phyloP scores from a whole-genome alignment of 2,888 invertebrate genomes.

The Brachypalpus laphriformis region DNA sequence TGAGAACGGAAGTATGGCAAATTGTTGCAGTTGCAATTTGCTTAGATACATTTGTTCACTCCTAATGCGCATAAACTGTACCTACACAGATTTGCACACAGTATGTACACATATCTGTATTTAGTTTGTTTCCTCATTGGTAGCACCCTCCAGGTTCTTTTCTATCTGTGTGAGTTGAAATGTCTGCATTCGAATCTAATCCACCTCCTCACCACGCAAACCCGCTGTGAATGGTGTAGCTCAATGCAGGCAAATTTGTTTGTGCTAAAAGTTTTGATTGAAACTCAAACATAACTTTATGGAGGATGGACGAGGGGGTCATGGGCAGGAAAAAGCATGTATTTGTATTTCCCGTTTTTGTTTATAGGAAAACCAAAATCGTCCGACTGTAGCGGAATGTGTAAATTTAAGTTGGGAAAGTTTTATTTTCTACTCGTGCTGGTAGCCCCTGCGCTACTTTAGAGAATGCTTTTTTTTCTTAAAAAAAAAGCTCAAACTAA shows the following conservation, averaged over 20 bases:
- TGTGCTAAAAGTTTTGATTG: conserved; percentile 72
- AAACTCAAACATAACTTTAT: conserved; percentile 69
- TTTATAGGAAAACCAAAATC: conserved; percentile 39
- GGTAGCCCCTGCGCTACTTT: conserved; percentile 1
- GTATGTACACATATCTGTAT: conserved; percentile 5
- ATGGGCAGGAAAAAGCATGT: conserved; percentile 26
- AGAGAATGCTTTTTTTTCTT: conserved; percentile 7
- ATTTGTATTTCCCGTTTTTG: conserved; percentile 47
- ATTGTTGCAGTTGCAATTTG: conserved; percentile 72
- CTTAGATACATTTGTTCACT: conserved; percentile 59
- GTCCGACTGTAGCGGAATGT: conserved; percentile 48
- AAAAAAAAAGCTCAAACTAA: conserved; percentile 7
- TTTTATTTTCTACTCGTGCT: conserved; percentile 5
- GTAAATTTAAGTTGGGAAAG: conserved; percentile 55
- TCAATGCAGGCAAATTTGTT: conserved; percentile 62
- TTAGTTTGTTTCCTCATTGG: conserved; percentile 37
- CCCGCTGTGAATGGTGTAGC: conserved; percentile 22
- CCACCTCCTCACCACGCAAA: conserved; percentile 1
- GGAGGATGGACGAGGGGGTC: conserved; percentile 3
- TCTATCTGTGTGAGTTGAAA: conserved; percentile 29
- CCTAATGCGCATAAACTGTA: conserved; percentile 49
- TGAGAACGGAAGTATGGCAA: conserved; percentile 66
- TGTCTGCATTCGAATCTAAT: conserved; percentile 50
- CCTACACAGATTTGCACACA: conserved; percentile 6
- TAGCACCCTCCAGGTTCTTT: background rate